Evolutionary conservation across 2,113 vertebrate genomes (phyloP).

Genomic region (Panthera uncia): DNA sequence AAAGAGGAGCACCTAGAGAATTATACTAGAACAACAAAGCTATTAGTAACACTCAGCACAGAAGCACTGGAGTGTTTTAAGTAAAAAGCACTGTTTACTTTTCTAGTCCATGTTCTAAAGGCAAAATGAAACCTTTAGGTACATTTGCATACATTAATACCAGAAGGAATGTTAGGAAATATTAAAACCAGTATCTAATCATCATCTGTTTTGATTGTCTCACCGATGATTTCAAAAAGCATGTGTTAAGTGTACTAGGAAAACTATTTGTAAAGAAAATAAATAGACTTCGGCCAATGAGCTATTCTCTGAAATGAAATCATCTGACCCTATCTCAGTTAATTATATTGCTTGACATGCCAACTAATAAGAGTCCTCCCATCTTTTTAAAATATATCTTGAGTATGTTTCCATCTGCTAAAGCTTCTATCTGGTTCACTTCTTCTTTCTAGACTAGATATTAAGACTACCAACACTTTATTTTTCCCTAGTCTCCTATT

Average conservation of each 20-base stretch:
- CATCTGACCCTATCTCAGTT: background rate
- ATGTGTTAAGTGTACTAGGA: constrained; percentile 23
- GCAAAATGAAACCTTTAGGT: constrained; percentile 61
- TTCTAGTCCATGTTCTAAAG: constrained; percentile 50
- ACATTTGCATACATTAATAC: constrained; percentile 58
- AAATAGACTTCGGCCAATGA: background rate
- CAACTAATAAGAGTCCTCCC: background rate
- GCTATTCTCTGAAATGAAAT: constrained; percentile 45
- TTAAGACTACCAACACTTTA: constrained; percentile 58
- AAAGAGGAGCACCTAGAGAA: constrained; percentile 59
- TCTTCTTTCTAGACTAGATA: constrained; percentile 56
- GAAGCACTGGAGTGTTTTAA: constrained; percentile 67
- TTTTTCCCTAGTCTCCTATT: constrained; percentile 65
- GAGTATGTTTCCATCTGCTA: constrained; percentile 4
- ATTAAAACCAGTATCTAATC: constrained; percentile 39
- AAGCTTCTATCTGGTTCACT: constrained; percentile 10
- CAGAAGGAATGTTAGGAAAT: constrained; percentile 13
- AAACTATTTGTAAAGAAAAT: constrained; percentile 26
- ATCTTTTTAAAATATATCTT: background rate
- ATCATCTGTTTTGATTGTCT: background rate
- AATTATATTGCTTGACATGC: constrained; percentile 31
- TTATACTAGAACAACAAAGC: constrained; percentile 67
- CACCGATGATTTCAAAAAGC: background rate
- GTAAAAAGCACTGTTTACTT: constrained; percentile 48
- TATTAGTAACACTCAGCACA: constrained; percentile 62